Base-by-base conservation (phyloP, 2,888 invertebrate genomes). In the Darwinula stevensoni region DNA sequence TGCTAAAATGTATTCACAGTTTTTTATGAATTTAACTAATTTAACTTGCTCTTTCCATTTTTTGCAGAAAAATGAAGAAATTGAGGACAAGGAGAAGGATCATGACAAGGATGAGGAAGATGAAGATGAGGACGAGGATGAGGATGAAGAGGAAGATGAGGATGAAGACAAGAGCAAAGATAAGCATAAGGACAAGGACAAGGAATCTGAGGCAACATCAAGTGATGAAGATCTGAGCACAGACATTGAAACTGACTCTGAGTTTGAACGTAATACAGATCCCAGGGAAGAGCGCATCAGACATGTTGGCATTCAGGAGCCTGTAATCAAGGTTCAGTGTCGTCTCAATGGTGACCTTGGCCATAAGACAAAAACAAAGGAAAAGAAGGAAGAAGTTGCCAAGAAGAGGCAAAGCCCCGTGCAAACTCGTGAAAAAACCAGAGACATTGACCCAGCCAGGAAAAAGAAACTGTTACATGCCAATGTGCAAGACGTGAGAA, bases 211-310 rank as follows among this genome's bases (percentile, higher is more conserved):
- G 30, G 37, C 34, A 36, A 16, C 18, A 30, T 28, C 28, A 6
- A 28, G 28, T 14, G 40, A 39, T 40, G 67, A 69, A 40, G 78
- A 78, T 43, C 78, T 76, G 4, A 78, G 75, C 2, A 80, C 80
- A 2, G 80, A 80, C 57, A 80, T 80, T 42, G 78, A 78, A 30
- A 80, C 80, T 0, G 80, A 82, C 54, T 80, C 80, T 16, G 80
- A 82, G 54, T 80, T 82, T 46, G 80, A 75, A 39, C 28, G 28
- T 6, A 33, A 27, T 27, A 30, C 30, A 30, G 31, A 13, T 17
- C 35, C n/a, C 18, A 30, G 13, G 27, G 15, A 17, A 29, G 22
- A 13, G 12, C 29, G n/a, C 18, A 22, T 9, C 22, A 27, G 16
- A 14, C 17, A n/a, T 17, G 14, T n/a, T 11, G n/a, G 12, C 12